A percentile compares a stretch with the other conserved stretches of the same genome.
These are phyloP conservation scores for Arrhamphus sclerolepis DNA, from an alignment of 2,797 vertebrate species.

Conservation along the genomic window DNA sequence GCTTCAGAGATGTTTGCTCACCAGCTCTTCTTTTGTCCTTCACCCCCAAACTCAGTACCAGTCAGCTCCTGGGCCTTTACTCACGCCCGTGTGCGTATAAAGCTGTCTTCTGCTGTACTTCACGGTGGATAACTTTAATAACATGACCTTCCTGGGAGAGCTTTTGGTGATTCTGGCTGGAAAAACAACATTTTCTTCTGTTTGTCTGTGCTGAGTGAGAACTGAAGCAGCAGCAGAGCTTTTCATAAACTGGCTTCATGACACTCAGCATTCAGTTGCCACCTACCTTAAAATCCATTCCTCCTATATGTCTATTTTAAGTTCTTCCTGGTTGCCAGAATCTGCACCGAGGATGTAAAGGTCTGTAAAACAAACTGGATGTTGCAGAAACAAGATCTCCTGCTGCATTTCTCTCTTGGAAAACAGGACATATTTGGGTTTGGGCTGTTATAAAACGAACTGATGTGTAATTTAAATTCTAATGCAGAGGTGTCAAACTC, in stretches of 20 bases:
- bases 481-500: no score
- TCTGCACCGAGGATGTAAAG: conserved; percentile 10
- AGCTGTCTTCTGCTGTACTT: no score
- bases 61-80: no score
- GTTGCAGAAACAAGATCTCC: neutral
- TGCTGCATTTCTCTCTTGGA: neutral
- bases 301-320: conserved; percentile 58
- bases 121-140: no score
- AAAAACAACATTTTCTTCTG: neutral
- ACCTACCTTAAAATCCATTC: conserved; percentile 33
- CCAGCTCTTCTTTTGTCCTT: no score
- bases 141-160: no score
- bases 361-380: neutral
- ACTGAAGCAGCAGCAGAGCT: conserved; percentile 46
- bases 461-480: no score
- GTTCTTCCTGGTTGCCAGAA: conserved; percentile 27
- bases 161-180: neutral
- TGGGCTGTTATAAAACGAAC: no score
- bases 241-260: conserved; percentile 65
- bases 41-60: no score
- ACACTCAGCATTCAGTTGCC: conserved; percentile 52
- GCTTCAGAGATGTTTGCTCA: no score
- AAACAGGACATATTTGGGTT: no score
- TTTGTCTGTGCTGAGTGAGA: neutral
- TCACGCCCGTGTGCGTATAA: no score